Evolutionary conservation across 1,140 invertebrate genomes (phyloP), one percentile per base, ranked within the genome.

Genomic region (Caenorhabditis brenneri): DNA sequence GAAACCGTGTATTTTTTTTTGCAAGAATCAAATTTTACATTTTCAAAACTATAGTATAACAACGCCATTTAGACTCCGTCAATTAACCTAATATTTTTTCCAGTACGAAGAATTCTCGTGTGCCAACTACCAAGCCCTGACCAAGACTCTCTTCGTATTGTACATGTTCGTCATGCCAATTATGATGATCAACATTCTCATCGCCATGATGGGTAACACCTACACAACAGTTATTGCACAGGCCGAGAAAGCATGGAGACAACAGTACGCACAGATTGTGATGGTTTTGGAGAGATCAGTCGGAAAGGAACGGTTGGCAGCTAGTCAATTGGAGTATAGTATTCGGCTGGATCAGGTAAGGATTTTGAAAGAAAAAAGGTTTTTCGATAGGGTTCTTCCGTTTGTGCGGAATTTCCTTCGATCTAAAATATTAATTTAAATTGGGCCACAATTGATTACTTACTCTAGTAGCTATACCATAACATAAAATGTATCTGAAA

Each of bases 201-300:
- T 78, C n/a, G 92, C 92, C 58, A 93, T 93, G 92, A 93, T 93
- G 92, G 92, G 92, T 42, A 93, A 93, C 87, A 93, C 92, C 1
- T 93, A 93, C 88, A 91, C 91, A 33, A 88, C 89, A 79, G 96
- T 99, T 69, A 99, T 98, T 84, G 95, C 96, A 90, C 96, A 97
- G 91, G 98, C 96, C 60, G 97, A 99, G 91, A 98, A 98, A 91
- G 97, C 99, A 91, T 99, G 96, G 95, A 94, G 97, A 90, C 97
- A 98, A 92, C 97, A 98, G 94, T 99, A 97, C 96, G 97, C 97
- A 0, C 98, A 99, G 92, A 98, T 98, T 87, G 96, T 99, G 5
- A 96, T 99, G 15, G 95, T 96, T 0, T 89, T 99, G 87, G 97
- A 99, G 91, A 92, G 96, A 46, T 95, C 96, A 0, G 95, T 98